Conservation (phyloP, 2,113 vertebrate species). For the Oryzias woworae region DNA sequence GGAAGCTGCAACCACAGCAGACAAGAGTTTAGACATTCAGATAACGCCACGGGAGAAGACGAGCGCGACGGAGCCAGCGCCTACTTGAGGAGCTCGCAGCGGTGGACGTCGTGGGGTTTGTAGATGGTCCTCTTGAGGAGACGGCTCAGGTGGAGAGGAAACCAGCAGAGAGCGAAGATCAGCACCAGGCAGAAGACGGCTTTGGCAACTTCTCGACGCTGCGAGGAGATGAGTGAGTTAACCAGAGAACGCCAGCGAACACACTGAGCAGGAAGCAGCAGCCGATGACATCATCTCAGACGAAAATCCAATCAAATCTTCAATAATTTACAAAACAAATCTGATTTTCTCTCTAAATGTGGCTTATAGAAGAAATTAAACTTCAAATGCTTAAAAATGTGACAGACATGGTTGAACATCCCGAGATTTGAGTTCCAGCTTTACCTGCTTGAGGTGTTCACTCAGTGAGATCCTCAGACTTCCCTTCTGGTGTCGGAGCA, state of each 20-base stretch:
- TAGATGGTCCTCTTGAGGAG: conserved; percentile 89
- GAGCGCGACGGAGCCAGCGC: background rate
- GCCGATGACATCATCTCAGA: no score
- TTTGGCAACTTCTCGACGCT: conserved; percentile 95
- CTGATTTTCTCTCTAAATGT: no score
- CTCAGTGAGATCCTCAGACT: conserved; percentile 87
- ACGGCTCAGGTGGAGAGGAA: conserved; percentile 91
- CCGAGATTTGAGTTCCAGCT: background rate
- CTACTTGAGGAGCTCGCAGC: conserved; percentile 92
- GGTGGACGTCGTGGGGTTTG: conserved; percentile 73
- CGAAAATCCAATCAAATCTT: no score
- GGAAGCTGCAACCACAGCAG: conserved; percentile 78
- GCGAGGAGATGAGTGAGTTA: background rate
- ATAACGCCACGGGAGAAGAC: background rate
- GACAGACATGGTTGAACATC: background rate
- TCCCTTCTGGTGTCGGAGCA: conserved; percentile 88
- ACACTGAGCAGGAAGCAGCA: no score
- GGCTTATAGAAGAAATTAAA: no score
- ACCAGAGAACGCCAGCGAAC: no score
- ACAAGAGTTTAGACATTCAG: conserved; percentile 19
- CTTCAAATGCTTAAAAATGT: no score
- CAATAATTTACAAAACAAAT: no score
- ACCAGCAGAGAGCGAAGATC: conserved; percentile 97
- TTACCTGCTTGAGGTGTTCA: conserved; percentile 94
- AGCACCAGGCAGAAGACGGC: conserved; percentile 93